Conservation (phyloP, 2,797 vertebrate species). For the Epinephelus coioides region DNA sequence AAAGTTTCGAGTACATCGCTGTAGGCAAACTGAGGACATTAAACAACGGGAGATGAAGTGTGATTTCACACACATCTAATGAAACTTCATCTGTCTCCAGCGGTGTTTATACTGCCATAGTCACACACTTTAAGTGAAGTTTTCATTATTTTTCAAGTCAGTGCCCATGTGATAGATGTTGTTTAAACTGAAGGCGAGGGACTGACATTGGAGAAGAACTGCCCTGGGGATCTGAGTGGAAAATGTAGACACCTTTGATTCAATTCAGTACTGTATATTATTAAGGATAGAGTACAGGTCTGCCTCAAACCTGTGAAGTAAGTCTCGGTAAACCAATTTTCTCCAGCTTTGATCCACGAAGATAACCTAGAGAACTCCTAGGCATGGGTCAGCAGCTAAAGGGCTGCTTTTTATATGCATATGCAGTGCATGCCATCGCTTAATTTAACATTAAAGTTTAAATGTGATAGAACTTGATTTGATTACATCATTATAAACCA, state of each 20-base stretch:
- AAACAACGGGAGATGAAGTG: constrained; percentile 51
- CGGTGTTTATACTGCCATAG: constrained; percentile 19
- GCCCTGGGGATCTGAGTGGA: constrained; percentile 3
- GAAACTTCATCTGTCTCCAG: constrained; percentile 49
- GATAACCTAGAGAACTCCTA: background rate
- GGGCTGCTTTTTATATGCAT: background rate
- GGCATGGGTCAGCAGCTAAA: background rate
- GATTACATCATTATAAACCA: background rate
- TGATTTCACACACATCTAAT: constrained; percentile 46
- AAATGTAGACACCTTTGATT: constrained; percentile 21
- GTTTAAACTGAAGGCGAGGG: constrained; percentile 10
- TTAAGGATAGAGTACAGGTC: background rate
- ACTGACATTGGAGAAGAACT: constrained; percentile 10
- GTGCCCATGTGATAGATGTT: constrained; percentile 27
- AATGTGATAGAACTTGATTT: constrained; percentile 4
- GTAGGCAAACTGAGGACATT: constrained; percentile 52
- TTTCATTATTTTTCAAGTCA: constrained; percentile 40
- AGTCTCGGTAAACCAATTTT: background rate
- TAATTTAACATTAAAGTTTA: constrained; percentile 3
- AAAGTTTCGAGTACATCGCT: constrained; percentile 48
- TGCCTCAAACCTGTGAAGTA: constrained; percentile 1
- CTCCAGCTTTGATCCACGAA: constrained; percentile 5
- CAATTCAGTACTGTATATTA: background rate
- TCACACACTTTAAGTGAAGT: constrained; percentile 22
- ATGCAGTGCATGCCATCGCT: background rate